phyloP scores from a whole-genome alignment of 2,888 invertebrate species.

The Trachelus iudaicus region DNA sequence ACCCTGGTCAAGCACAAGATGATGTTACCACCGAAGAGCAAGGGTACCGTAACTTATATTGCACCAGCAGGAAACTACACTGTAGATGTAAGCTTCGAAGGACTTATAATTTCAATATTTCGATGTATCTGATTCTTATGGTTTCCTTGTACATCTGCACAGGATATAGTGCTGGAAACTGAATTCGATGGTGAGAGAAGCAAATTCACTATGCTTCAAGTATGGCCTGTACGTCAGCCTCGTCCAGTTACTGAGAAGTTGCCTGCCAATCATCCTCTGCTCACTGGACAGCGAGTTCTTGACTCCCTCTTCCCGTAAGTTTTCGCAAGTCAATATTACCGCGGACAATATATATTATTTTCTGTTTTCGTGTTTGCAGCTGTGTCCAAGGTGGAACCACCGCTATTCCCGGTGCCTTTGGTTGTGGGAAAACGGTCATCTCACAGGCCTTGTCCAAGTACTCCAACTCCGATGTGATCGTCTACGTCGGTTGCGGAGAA shows the following conservation, averaged over 20 bases:
- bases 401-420: slow-evolving; percentile 99
- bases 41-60: slow-evolving; percentile 96
- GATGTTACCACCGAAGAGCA: slow-evolving; percentile 92
- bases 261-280: slow-evolving; percentile 97
- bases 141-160: slow-evolving; percentile 30
- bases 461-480: slow-evolving; percentile 99
- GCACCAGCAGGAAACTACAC: slow-evolving; percentile 95
- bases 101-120: slow-evolving; percentile 10
- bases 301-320: slow-evolving; percentile 96
- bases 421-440: slow-evolving; percentile 99
- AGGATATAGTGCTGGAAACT: slow-evolving; percentile 97
- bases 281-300: slow-evolving; percentile 97
- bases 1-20: slow-evolving; percentile 97
- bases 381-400: slow-evolving; percentile 99
- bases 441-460: slow-evolving; percentile 99
- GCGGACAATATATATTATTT: slow-evolving; percentile 38
- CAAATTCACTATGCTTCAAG: slow-evolving; percentile 96
- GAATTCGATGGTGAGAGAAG: slow-evolving; percentile 97
- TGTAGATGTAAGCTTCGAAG: slow-evolving; percentile 78
- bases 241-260: slow-evolving; percentile 97
- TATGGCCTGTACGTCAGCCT: slow-evolving; percentile 99
- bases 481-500: slow-evolving; percentile 99
- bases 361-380: slow-evolving; percentile 64
- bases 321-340: slow-evolving; percentile 44
- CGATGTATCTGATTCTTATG: slow-evolving; percentile 1